Conservation (phyloP, 2,888 invertebrate species). For the Agrotis exclamationis region DNA sequence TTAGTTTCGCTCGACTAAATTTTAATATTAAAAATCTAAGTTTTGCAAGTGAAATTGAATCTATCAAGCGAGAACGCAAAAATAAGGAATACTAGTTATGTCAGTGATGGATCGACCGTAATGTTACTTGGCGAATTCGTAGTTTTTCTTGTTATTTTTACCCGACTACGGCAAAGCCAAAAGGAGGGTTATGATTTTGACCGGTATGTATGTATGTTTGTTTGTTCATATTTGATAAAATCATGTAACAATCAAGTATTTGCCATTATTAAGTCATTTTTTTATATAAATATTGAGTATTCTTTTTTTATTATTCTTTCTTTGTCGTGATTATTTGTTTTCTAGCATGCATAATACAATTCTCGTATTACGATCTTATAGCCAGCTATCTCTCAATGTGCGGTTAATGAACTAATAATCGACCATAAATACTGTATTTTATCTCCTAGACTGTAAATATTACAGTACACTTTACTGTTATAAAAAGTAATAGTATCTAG, state of each 20-base stretch:
- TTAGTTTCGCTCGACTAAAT: not conserved
- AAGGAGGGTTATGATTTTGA: too few relatives aligned
- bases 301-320: too few relatives aligned
- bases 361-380: conserved; percentile 1
- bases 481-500: conserved; percentile 22
- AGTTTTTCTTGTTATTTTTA: too few relatives aligned
- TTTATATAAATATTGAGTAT: too few relatives aligned
- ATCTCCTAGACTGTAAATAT: conserved; percentile 9
- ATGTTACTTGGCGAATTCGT: not conserved
- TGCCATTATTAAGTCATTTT: not conserved
- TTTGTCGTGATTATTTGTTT: too few relatives aligned
- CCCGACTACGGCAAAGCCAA: too few relatives aligned
- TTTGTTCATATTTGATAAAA: too few relatives aligned
- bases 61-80: not conserved
- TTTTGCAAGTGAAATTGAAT: not conserved
- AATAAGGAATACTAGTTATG: not conserved
- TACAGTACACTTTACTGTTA: conserved; percentile 28
- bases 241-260: too few relatives aligned
- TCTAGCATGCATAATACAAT: too few relatives aligned
- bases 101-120: not conserved
- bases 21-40: too few relatives aligned
- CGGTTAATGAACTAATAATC: conserved; percentile 29
- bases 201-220: too few relatives aligned
- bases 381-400: not conserved
- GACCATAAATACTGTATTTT: conserved; percentile 15